These are phyloP conservation scores for Poecile atricapillus DNA, from an alignment of 2,113 vertebrate genomes.

Conservation along the genomic window DNA sequence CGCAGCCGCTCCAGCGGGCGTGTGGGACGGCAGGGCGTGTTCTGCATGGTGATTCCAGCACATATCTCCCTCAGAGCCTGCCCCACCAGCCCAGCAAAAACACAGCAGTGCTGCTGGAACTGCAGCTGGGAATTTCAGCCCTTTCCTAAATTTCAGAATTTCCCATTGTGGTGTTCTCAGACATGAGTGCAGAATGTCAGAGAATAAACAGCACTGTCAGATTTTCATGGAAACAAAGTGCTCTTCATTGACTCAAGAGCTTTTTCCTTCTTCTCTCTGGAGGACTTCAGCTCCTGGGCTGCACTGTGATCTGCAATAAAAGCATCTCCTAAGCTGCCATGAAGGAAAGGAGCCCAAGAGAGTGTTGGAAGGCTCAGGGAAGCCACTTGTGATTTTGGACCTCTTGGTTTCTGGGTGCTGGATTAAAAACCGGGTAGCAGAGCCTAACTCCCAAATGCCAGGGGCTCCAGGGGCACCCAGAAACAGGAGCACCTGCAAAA, in stretches of 20 bases:
- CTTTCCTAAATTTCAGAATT: not conserved
- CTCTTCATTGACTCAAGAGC: not conserved
- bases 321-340: not conserved
- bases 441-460: not conserved
- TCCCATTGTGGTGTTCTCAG: not conserved
- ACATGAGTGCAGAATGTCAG: fast-evolving
- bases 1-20: not conserved
- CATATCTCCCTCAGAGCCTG: not conserved
- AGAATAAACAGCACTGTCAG: not conserved
- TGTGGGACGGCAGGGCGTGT: not conserved
- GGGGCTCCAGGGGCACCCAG: not conserved
- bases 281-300: not conserved
- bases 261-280: not conserved
- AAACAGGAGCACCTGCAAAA: not conserved
- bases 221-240: not conserved
- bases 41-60: not conserved
- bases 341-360: not conserved
- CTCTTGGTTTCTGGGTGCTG: not conserved
- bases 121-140: not conserved
- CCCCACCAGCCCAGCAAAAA: not conserved
- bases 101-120: not conserved
- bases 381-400: not conserved
- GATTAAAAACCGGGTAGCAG: not conserved
- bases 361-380: not conserved
- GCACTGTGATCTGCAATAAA: not conserved